phyloP scores from a whole-genome alignment of 2,113 vertebrate genomes.

The Donacobius atricapilla region DNA sequence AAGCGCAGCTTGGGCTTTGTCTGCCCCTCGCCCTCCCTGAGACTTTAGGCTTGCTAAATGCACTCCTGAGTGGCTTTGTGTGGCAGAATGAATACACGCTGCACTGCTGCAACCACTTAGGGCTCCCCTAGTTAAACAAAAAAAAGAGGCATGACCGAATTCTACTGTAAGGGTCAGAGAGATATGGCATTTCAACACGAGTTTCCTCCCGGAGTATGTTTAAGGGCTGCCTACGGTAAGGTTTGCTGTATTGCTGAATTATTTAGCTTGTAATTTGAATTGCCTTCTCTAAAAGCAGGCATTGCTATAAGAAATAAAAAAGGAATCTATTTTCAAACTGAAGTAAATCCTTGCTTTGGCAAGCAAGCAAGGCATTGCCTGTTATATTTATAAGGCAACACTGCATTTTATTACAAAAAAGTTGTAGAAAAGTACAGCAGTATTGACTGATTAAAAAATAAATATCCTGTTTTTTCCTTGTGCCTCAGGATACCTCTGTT shows the following conservation, averaged over 20 bases:
- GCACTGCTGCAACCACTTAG: background rate
- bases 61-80: background rate
- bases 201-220: background rate
- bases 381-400: background rate
- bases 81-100: background rate
- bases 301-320: background rate
- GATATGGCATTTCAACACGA: background rate
- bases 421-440: background rate
- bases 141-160: background rate
- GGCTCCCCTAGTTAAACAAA: background rate
- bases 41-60: background rate
- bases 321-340: background rate
- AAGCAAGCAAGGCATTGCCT: background rate
- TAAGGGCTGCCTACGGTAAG: background rate
- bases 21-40: background rate
- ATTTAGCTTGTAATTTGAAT: background rate
- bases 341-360: background rate
- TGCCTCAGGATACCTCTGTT: background rate
- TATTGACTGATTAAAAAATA: background rate
- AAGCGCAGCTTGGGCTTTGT: constrained; percentile 14
- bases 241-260: background rate
- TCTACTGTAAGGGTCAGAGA: background rate
- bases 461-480: background rate
- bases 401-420: constrained; percentile 1
- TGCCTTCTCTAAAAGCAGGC: background rate